Conservation (phyloP, 2,888 invertebrate species). For the Tenthredo livida region DNA sequence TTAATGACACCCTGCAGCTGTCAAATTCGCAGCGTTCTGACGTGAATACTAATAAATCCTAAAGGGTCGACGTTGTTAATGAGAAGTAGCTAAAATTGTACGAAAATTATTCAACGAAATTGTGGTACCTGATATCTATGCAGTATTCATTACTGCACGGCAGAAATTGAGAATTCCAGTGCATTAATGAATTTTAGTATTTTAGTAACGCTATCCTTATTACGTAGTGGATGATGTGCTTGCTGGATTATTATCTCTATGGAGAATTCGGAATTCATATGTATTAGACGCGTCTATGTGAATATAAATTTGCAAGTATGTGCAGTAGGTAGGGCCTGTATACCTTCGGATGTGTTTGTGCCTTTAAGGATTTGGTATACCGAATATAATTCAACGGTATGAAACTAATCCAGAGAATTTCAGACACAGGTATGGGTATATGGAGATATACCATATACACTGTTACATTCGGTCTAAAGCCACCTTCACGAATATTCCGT, state of each 20-base stretch:
- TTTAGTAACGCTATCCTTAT: not conserved
- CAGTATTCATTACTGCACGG: too few species aligned
- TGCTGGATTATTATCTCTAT: not conserved
- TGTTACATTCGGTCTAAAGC: conserved; percentile 30
- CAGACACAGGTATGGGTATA: conserved; percentile 15
- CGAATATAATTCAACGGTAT: conserved; percentile 46
- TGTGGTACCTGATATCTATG: too few species aligned
- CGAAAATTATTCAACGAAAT: not conserved
- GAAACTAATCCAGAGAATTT: conserved; percentile 50
- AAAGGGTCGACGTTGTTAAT: not conserved
- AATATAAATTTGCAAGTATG: not conserved
- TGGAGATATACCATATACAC: not conserved
- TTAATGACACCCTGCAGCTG: not conserved
- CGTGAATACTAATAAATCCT: not conserved
- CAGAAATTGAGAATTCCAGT: not conserved
- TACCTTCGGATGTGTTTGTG: not conserved
- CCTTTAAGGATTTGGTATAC: conserved; percentile 15
- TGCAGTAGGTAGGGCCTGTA: not conserved
- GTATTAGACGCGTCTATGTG: not conserved
- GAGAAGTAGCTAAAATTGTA: not conserved
- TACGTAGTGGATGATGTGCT: not conserved
- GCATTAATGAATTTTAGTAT: conserved; percentile 3
- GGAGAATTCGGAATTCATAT: not conserved
- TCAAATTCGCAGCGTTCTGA: not conserved
- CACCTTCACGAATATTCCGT: conserved; percentile 57